Evolutionary conservation across 2,797 vertebrate genomes (phyloP).

Genomic region (Oreortyx pictus): DNA sequence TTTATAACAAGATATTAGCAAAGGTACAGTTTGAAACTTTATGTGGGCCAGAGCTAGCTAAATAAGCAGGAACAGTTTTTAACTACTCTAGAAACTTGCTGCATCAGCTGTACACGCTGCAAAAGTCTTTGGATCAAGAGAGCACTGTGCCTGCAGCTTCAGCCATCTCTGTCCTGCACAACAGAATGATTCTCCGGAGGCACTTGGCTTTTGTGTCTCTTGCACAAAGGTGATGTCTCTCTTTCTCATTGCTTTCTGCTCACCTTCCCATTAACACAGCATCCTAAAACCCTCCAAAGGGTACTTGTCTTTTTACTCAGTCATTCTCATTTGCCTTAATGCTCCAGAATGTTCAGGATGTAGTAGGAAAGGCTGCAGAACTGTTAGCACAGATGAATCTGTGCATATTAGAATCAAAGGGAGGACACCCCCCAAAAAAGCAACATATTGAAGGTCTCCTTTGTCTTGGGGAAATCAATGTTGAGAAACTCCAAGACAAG

Average conservation of each 20-base stretch:
- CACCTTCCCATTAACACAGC: background rate
- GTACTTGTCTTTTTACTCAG: background rate
- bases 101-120: background rate
- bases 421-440: background rate
- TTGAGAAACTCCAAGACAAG: background rate
- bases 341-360: background rate
- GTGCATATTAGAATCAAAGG: background rate
- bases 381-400: background rate
- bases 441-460: background rate
- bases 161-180: background rate
- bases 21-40: background rate
- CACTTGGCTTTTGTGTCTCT: background rate
- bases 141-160: background rate
- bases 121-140: background rate
- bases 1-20: background rate
- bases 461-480: background rate
- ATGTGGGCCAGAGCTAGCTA: background rate
- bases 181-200: background rate
- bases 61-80: slow-evolving; percentile 2
- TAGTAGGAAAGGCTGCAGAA: background rate
- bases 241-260: background rate
- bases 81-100: background rate
- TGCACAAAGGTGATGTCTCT: background rate
- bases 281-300: background rate
- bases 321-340: background rate